Conservation (phyloP, 2,113 vertebrate species). For the Oncorhynchus masou region DNA sequence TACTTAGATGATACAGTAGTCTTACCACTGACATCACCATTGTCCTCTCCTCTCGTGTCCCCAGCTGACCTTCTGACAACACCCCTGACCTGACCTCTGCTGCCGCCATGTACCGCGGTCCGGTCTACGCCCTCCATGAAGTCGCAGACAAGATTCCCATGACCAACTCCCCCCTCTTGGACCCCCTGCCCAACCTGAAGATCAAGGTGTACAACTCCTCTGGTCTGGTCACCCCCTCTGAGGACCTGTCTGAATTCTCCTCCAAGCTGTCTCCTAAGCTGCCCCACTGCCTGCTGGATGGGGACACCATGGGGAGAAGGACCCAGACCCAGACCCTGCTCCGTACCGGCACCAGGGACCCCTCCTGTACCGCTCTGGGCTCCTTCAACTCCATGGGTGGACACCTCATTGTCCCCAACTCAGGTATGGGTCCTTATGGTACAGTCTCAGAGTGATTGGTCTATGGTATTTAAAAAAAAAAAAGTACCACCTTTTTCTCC, state of each 20-base stretch:
- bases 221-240: conserved; percentile 88
- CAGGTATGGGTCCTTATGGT: conserved; percentile 73
- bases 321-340: conserved; percentile 83
- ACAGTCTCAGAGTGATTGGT: not conserved
- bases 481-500: too few relatives aligned
- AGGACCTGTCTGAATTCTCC: conserved; percentile 88
- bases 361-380: conserved; percentile 88
- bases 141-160: conserved; percentile 98
- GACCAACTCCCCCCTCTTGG: conserved; percentile 96
- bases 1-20: not conserved
- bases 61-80: conserved; percentile 87
- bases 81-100: conserved; percentile 94
- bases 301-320: conserved; percentile 84
- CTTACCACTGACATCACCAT: not conserved
- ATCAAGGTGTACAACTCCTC: conserved; percentile 97
- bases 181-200: conserved; percentile 93
- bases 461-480: not conserved
- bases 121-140: conserved; percentile 92
- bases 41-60: conserved; percentile 3
- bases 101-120: conserved; percentile 94
- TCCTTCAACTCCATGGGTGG: conserved; percentile 97
- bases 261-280: conserved; percentile 91
- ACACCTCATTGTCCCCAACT: conserved; percentile 92
- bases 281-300: conserved; percentile 87
- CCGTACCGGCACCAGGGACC: conserved; percentile 85